These are phyloP conservation scores for Heliothis subflexa DNA, from an alignment of 1,140 invertebrate genomes.

Conservation along the genomic window DNA sequence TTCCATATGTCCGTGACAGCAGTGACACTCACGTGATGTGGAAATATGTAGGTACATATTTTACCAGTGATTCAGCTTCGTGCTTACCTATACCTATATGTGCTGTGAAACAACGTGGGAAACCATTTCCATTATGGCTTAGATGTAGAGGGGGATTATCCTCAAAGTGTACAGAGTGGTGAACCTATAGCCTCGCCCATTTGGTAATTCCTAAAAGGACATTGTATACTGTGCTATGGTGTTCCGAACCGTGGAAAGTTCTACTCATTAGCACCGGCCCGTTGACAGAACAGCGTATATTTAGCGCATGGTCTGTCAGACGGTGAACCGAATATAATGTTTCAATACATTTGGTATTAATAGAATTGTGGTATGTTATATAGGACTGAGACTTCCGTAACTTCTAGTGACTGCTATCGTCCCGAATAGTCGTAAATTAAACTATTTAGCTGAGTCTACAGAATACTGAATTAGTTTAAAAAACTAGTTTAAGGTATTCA, in stretches of 20 bases:
- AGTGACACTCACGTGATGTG: no score
- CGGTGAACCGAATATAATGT: constrained; percentile 42
- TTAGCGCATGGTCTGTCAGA: constrained; percentile 47
- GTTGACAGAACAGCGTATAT: constrained; percentile 51
- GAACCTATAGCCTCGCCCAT: no score
- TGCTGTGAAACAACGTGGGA: no score
- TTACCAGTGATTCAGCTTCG: no score
- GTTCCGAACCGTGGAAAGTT: not conserved
- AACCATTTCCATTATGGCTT: no score
- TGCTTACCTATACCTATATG: no score
- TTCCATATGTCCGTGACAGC: no score
- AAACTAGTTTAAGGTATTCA: no score
- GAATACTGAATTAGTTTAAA: not conserved
- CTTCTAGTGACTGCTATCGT: not conserved
- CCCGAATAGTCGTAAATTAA: not conserved
- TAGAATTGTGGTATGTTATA: constrained; percentile 35
- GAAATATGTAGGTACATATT: no score
- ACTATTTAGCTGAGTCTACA: not conserved
- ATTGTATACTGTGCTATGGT: not conserved
- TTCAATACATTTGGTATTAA: constrained; percentile 49
- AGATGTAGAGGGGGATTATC: no score
- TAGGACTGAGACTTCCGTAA: constrained; percentile 8
- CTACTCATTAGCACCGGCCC: constrained; percentile 36
- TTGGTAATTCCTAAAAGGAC: not conserved
- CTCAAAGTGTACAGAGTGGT: no score